These are phyloP conservation scores for Lepeophtheirus salmonis DNA, from an alignment of 1,140 invertebrate species.

Conservation along the genomic window DNA sequence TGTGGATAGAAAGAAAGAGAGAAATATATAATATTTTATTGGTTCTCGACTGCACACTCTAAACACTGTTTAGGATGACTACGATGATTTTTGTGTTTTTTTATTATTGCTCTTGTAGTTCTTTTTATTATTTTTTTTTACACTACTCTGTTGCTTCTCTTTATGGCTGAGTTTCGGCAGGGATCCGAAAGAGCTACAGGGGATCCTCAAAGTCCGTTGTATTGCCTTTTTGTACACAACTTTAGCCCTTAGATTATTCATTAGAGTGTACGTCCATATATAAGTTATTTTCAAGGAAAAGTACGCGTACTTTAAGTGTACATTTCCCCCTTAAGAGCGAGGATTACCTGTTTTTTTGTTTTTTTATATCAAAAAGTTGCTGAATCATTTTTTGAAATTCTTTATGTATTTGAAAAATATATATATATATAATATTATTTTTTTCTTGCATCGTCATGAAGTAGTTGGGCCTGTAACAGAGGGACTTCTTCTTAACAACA, in stretches of 20 bases:
- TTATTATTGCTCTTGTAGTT: too few species aligned
- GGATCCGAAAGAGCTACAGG: not conserved
- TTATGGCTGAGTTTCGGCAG: not conserved
- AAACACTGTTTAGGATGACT: not conserved
- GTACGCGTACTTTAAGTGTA: not conserved
- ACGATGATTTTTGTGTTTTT: not conserved
- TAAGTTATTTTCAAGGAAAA: not conserved
- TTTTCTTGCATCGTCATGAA: not conserved
- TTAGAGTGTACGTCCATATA: not conserved
- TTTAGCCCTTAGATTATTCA: not conserved
- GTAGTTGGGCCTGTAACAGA: too few species aligned
- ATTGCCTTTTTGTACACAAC: not conserved
- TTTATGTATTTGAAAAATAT: conserved; percentile 1
- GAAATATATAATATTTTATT: too few species aligned
- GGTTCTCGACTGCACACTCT: not conserved
- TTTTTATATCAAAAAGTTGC: not conserved
- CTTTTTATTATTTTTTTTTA: not conserved
- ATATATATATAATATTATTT: too few species aligned
- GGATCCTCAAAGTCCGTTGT: not conserved
- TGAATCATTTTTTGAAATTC: not conserved
- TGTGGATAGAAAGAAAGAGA: too few species aligned
- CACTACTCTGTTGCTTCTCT: not conserved
- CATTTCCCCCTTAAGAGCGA: not conserved
- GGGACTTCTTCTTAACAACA: too few species aligned
- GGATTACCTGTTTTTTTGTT: not conserved